Percentiles rank a stretch among this genome's conserved stretches.
phyloP scores from a whole-genome alignment of 2,797 vertebrate genomes.

The Aldrovandia affinis region DNA sequence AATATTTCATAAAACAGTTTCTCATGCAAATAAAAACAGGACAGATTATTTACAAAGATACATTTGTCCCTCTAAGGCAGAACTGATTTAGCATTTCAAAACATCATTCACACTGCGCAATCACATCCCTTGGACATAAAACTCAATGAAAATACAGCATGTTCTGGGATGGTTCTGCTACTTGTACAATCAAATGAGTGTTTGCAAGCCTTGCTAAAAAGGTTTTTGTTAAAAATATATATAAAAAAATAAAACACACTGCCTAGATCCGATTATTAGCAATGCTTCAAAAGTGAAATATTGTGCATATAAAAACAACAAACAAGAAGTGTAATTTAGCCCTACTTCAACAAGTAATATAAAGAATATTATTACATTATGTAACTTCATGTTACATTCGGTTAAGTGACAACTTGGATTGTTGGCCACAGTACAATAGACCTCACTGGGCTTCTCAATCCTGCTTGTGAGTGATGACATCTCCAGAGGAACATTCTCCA shows the following conservation, averaged over 20 bases:
- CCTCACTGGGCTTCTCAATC: background rate
- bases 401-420: background rate
- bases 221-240: no score
- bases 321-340: background rate
- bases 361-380: background rate
- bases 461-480: background rate
- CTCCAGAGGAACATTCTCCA: background rate
- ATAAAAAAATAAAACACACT: background rate
- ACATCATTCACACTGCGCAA: background rate
- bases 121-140: background rate
- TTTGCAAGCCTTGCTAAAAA: background rate
- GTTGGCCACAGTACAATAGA: background rate
- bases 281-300: slow-evolving; percentile 21
- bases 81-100: background rate
- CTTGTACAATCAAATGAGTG: slow-evolving; percentile 5
- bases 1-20: background rate
- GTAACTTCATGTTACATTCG: slow-evolving; percentile 5
- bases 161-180: background rate
- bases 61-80: background rate
- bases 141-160: background rate
- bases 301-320: slow-evolving; percentile 15
- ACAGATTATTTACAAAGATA: slow-evolving; percentile 12
- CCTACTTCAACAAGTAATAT: background rate
- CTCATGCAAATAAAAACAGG: slow-evolving; percentile 8
- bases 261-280: background rate